phyloP scores from a whole-genome alignment of 2,888 invertebrate species.

The Didymodactylos carnosus region DNA sequence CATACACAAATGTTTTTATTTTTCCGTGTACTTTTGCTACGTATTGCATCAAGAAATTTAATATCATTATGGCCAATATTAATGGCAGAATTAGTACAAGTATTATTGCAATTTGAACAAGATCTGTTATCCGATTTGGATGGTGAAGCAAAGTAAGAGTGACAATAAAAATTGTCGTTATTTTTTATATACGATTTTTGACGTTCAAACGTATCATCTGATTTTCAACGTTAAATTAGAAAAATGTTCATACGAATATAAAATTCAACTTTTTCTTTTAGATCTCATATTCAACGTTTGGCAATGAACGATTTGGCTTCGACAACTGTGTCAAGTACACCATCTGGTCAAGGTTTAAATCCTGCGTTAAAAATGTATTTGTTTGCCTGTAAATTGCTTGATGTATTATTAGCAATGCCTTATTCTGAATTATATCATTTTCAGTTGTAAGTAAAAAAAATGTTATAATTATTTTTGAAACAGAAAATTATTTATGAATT shows the following conservation, averaged over 20 bases:
- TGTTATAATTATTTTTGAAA: neutral
- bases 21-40: slow-evolving; percentile 60
- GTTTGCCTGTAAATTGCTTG: slow-evolving; percentile 61
- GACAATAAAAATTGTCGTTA: neutral
- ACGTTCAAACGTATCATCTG: neutral
- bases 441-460: slow-evolving; percentile 50
- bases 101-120: slow-evolving; percentile 57
- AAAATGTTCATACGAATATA: no score
- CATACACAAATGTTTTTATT: slow-evolving; percentile 69
- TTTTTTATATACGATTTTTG: neutral
- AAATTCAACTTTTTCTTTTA: neutral
- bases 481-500: neutral
- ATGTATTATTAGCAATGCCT: slow-evolving; percentile 57
- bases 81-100: slow-evolving; percentile 56
- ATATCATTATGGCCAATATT: slow-evolving; percentile 75
- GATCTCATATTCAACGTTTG: neutral
- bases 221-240: no score
- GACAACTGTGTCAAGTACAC: slow-evolving; percentile 42
- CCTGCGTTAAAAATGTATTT: slow-evolving; percentile 47
- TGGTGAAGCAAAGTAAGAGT: slow-evolving; percentile 47
- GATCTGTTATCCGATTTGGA: slow-evolving; percentile 55
- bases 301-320: slow-evolving; percentile 43
- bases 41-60: slow-evolving; percentile 63
- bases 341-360: neutral
- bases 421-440: slow-evolving; percentile 64